Evolutionary conservation across 2,888 invertebrate genomes (phyloP).

Genomic region (Tachina fera): DNA sequence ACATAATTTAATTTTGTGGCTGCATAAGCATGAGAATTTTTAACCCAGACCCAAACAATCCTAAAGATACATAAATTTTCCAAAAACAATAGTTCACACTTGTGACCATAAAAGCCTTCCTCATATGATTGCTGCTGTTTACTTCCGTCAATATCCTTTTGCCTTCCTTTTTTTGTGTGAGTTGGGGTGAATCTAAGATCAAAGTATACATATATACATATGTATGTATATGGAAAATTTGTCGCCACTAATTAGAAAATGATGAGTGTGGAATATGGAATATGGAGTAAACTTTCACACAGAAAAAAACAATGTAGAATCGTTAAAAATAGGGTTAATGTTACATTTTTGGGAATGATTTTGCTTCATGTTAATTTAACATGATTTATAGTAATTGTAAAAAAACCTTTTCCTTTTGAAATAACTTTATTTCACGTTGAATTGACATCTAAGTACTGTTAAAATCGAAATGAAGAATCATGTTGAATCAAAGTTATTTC

Average conservation of each 20-base stretch:
- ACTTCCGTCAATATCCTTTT: constrained; percentile 42
- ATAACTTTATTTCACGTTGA: too few species aligned
- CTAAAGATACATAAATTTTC: constrained; percentile 15
- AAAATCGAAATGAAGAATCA: too few species aligned
- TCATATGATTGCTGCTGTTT: constrained; percentile 61
- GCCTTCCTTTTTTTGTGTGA: constrained; percentile 31
- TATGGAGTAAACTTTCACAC: constrained; percentile 33
- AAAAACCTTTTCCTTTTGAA: too few species aligned
- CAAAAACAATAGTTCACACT: constrained; percentile 77
- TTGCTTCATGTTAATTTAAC: too few species aligned
- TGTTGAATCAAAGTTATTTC: too few species aligned
- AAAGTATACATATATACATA: constrained; percentile 24
- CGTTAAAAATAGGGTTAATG: too few species aligned
- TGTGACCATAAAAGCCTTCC: constrained; percentile 74
- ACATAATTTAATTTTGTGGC: constrained; percentile 80
- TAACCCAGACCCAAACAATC: constrained; percentile 34
- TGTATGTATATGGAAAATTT: constrained; percentile 74
- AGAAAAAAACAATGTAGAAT: too few species aligned
- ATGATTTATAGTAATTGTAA: too few species aligned
- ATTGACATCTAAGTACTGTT: too few species aligned
- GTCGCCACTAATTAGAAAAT: constrained; percentile 80
- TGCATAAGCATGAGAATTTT: constrained; percentile 40
- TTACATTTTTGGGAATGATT: too few species aligned
- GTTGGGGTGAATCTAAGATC: constrained; percentile 15
- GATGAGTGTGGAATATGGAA: constrained; percentile 76